Percentiles rank a stretch among this genome's conserved stretches.
phyloP scores from a whole-genome alignment of 2,797 vertebrate genomes.

The Hozukius guyotensis region DNA sequence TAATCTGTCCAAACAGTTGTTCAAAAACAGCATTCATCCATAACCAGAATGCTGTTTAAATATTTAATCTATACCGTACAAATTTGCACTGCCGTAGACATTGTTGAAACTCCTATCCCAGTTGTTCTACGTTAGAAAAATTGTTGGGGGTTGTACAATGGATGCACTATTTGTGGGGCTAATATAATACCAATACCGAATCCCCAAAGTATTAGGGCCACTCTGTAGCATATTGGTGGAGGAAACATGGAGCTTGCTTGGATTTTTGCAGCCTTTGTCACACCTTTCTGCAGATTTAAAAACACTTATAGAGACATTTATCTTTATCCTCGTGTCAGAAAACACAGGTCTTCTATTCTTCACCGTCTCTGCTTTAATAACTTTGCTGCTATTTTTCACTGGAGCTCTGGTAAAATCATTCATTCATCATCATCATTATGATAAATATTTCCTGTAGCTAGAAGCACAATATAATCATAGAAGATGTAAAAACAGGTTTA shows the following conservation, averaged over 20 bases:
- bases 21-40: background rate
- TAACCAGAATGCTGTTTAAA: background rate
- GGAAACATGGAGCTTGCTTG: background rate
- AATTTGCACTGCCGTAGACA: background rate
- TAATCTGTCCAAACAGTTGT: background rate
- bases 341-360: background rate
- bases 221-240: background rate
- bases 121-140: background rate
- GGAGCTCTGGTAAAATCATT: background rate
- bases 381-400: background rate
- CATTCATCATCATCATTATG: constrained; percentile 26
- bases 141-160: background rate
- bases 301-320: background rate
- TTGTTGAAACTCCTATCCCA: background rate
- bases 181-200: background rate
- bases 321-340: background rate
- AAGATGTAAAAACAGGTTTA: background rate
- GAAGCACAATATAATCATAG: background rate
- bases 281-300: background rate
- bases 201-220: background rate
- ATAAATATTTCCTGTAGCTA: constrained; percentile 5
- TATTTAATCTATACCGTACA: background rate
- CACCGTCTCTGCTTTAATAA: background rate
- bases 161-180: background rate
- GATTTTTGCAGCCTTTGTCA: background rate